Evolutionary conservation across 2,797 vertebrate genomes (phyloP).

Genomic region (Hemibagrus guttatus): DNA sequence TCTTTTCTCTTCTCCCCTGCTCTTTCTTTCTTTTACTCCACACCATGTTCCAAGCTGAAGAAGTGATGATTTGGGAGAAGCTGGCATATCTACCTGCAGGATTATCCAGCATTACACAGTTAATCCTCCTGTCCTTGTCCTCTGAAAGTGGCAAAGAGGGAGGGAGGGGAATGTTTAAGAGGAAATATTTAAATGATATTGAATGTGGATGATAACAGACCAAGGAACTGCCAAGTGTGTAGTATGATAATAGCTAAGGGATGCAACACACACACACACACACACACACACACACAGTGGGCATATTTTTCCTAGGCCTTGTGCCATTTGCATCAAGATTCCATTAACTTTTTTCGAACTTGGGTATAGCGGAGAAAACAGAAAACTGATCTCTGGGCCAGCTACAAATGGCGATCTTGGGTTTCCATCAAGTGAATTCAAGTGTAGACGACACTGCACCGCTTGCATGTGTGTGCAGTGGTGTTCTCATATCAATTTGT

Average conservation of each 20-base stretch:
- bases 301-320: not conserved
- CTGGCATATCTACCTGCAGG: slow-evolving; percentile 73
- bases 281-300: not conserved
- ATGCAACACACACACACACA: not conserved
- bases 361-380: not conserved
- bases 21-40: slow-evolving; percentile 47
- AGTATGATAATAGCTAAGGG: not conserved
- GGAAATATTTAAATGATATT: slow-evolving; percentile 59
- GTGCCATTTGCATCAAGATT: slow-evolving; percentile 13
- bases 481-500: not conserved
- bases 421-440: not conserved
- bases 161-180: slow-evolving; percentile 19
- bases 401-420: not conserved
- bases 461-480: not conserved
- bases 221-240: not conserved
- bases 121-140: slow-evolving; percentile 71
- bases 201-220: slow-evolving; percentile 50
- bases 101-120: slow-evolving; percentile 79
- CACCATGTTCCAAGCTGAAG: slow-evolving; percentile 49
- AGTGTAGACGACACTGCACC: not conserved
- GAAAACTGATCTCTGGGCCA: not conserved
- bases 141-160: slow-evolving; percentile 29
- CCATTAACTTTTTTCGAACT: slow-evolving; percentile 4
- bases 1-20: slow-evolving; percentile 63
- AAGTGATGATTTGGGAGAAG: slow-evolving; percentile 63